A percentile compares a stretch with the other conserved stretches of the same genome.
Conservation (phyloP, 2,113 vertebrate species). For the Plestiodon gilberti region DNA sequence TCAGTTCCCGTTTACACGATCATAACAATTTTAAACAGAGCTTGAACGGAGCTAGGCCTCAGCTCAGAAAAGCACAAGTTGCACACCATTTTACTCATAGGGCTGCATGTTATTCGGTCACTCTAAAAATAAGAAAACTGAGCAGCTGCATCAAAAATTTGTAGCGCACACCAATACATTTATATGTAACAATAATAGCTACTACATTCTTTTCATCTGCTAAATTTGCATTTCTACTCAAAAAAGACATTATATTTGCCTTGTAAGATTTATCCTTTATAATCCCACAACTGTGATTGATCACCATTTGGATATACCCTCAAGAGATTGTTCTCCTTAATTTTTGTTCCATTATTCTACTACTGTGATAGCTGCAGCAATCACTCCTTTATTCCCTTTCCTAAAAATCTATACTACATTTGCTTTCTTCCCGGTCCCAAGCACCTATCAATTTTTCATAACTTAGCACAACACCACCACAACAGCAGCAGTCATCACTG, state of each 20-base stretch:
- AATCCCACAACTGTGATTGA: background rate
- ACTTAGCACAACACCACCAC: background rate
- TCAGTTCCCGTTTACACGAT: background rate
- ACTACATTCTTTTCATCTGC: slow-evolving; percentile 8
- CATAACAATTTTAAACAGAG: background rate
- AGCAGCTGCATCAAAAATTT: background rate
- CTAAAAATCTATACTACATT: background rate
- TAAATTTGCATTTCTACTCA: background rate
- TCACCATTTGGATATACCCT: slow-evolving; percentile 8
- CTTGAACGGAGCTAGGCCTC: background rate
- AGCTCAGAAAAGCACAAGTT: background rate
- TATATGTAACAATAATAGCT: background rate
- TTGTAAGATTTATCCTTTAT: background rate
- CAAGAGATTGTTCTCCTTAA: background rate
- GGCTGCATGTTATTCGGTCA: background rate
- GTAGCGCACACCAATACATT: background rate
- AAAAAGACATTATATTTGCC: background rate
- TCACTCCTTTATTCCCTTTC: slow-evolving; percentile 21
- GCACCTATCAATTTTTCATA: slow-evolving; percentile 19
- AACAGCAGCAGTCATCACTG: background rate
- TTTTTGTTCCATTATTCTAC: slow-evolving; percentile 13
- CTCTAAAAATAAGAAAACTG: background rate
- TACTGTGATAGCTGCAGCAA: background rate
- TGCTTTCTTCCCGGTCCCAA: background rate
- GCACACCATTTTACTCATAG: background rate